Percentiles rank a stretch among this genome's conserved stretches.
Conservation (phyloP, 1,140 invertebrate species). For the Rhyzopertha dominica region DNA sequence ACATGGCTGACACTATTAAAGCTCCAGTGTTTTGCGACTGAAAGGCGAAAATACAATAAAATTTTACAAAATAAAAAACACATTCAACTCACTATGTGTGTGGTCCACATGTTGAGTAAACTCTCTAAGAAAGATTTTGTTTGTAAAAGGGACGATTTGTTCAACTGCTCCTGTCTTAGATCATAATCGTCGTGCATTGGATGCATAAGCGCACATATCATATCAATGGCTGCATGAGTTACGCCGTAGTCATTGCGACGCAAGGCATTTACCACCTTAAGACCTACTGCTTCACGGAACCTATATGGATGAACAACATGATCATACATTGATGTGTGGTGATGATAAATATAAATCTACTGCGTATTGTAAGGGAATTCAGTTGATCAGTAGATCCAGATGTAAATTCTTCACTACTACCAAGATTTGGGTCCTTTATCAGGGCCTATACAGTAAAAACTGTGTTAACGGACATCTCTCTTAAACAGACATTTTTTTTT, state of each 20-base stretch:
- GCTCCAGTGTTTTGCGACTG: constrained; percentile 77
- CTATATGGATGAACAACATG: constrained; percentile 48
- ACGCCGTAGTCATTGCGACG: constrained; percentile 84
- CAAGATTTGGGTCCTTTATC: no score
- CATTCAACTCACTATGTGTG: constrained; percentile 75
- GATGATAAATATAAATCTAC: no score
- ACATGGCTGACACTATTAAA: constrained; percentile 84
- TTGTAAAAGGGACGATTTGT: constrained; percentile 93
- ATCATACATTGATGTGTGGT: no score
- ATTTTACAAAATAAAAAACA: constrained; percentile 2
- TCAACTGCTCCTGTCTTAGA: constrained; percentile 93
- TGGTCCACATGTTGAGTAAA: constrained; percentile 91
- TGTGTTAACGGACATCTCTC: no score
- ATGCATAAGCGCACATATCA: constrained; percentile 96
- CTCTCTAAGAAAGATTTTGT: constrained; percentile 90
- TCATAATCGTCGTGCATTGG: constrained; percentile 97
- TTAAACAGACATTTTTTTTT: no score
- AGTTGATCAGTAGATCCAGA: no score
- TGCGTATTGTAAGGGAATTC: no score
- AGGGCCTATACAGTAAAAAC: no score
- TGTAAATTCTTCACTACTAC: no score
- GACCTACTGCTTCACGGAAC: constrained; percentile 91
- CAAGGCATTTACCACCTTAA: constrained; percentile 86
- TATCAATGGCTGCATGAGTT: constrained; percentile 94
- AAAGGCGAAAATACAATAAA: constrained; percentile 30